Conservation (phyloP, 2,888 invertebrate species). For the Ashinkailepas kermadecensis region DNA sequence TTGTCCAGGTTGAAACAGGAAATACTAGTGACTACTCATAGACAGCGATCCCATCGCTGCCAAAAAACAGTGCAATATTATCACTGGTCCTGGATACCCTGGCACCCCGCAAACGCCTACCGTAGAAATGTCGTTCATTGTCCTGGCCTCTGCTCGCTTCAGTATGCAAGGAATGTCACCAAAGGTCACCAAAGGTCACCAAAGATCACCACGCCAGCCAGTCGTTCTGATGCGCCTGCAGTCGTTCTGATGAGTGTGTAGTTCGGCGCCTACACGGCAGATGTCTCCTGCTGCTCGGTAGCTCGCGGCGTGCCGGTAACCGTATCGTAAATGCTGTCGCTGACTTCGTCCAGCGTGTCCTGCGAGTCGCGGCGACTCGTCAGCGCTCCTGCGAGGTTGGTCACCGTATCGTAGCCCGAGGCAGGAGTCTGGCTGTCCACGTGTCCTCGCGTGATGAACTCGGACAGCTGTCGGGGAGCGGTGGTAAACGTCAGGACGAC, state of each 20-base stretch:
- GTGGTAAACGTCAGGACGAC: neutral
- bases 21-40: too few relatives aligned
- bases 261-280: neutral
- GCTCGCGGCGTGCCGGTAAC: neutral
- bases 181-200: too few relatives aligned
- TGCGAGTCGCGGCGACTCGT: neutral
- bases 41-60: too few relatives aligned
- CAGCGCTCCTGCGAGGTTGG: neutral
- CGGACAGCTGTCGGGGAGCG: neutral
- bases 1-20: too few relatives aligned
- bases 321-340: slow-evolving; percentile 16
- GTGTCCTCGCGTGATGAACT: slow-evolving; percentile 9
- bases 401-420: neutral
- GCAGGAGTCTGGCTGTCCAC: neutral
- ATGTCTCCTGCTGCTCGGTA: neutral
- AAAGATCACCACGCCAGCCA: too few relatives aligned
- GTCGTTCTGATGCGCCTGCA: too few relatives aligned
- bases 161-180: too few relatives aligned
- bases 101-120: too few relatives aligned
- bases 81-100: too few relatives aligned
- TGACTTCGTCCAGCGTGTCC: slow-evolving; percentile 2
- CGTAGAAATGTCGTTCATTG: too few relatives aligned
- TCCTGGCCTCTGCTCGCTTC: too few relatives aligned
- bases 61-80: too few relatives aligned
- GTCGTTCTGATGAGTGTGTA: neutral